Conservation (phyloP, 2,113 vertebrate species). For the Stegastes partitus region DNA sequence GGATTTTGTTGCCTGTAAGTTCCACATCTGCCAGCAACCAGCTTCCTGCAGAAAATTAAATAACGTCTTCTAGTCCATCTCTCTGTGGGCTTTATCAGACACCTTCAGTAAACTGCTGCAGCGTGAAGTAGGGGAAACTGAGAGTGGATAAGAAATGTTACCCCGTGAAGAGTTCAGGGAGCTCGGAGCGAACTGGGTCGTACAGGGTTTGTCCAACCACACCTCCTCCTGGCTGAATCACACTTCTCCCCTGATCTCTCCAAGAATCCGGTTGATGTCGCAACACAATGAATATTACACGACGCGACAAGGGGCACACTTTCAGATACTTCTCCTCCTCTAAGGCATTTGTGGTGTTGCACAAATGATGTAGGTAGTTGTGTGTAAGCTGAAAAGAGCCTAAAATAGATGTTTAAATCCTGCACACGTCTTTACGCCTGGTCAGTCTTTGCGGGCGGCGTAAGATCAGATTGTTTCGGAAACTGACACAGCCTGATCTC, state of each 20-base stretch:
- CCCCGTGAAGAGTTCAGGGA: neutral
- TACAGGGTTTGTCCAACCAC: neutral
- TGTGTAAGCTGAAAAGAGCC: neutral
- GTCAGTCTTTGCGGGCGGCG: too few relatives aligned
- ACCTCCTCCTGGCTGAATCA: conserved; percentile 10
- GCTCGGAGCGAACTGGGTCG: conserved; percentile 23
- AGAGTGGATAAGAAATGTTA: neutral
- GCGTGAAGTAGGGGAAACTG: neutral
- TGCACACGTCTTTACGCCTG: too few relatives aligned
- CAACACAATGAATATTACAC: conserved; percentile 19
- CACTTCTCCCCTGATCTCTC: neutral
- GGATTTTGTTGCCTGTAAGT: conserved; percentile 3
- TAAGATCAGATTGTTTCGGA: too few relatives aligned
- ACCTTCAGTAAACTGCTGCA: neutral
- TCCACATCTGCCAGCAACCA: neutral
- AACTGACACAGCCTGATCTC: neutral
- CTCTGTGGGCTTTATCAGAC: neutral
- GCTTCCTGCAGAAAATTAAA: conserved; percentile 1
- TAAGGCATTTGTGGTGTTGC: neutral
- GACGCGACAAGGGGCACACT: neutral
- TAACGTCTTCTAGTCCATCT: neutral
- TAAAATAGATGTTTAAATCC: neutral
- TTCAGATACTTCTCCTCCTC: neutral
- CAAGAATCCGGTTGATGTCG: neutral
- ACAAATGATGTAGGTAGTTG: too few relatives aligned